Evolutionary conservation across 2,113 vertebrate genomes (phyloP).

Genomic region (Coreoperca whiteheadi): DNA sequence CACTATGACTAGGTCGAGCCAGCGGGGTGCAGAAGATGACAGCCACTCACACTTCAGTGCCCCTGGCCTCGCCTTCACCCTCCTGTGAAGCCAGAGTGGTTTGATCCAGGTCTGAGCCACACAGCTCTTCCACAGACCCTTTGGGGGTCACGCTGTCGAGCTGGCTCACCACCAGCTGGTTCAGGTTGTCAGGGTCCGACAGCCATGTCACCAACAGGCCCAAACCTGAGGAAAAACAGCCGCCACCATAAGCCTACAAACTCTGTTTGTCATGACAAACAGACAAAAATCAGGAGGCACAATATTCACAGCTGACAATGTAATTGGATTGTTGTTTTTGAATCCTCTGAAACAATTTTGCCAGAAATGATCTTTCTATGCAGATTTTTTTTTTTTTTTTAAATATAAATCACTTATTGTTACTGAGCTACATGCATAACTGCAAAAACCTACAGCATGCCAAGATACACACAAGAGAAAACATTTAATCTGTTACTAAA

Average conservation of each 20-base stretch:
- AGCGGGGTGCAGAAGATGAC: constrained; percentile 39
- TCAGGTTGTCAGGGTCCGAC: constrained; percentile 84
- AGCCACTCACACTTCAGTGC: constrained; percentile 72
- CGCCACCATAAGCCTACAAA: not conserved
- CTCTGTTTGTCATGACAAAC: not conserved
- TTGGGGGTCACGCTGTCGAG: constrained; percentile 69
- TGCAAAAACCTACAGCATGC: constrained; percentile 29
- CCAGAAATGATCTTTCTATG: constrained; percentile 4
- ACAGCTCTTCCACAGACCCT: constrained; percentile 60
- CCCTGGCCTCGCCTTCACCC: constrained; percentile 38
- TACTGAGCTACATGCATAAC: constrained; percentile 19
- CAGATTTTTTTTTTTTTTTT: constrained; percentile 18
- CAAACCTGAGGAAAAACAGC: constrained; percentile 66
- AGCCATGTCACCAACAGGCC: constrained; percentile 81
- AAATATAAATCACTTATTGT: constrained; percentile 9
- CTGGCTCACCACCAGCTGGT: constrained; percentile 83
- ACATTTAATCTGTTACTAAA: constrained; percentile 37
- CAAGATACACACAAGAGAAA: constrained; percentile 22
- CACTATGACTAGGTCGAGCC: constrained; percentile 5
- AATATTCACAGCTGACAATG: not conserved
- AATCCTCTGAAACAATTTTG: not conserved
- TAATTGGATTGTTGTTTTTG: not conserved
- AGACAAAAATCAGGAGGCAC: not conserved
- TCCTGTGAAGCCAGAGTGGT: constrained; percentile 58
- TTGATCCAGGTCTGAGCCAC: constrained; percentile 57